Base-by-base conservation (phyloP, 2,888 invertebrate genomes). In the Limnephilus lunatus region DNA sequence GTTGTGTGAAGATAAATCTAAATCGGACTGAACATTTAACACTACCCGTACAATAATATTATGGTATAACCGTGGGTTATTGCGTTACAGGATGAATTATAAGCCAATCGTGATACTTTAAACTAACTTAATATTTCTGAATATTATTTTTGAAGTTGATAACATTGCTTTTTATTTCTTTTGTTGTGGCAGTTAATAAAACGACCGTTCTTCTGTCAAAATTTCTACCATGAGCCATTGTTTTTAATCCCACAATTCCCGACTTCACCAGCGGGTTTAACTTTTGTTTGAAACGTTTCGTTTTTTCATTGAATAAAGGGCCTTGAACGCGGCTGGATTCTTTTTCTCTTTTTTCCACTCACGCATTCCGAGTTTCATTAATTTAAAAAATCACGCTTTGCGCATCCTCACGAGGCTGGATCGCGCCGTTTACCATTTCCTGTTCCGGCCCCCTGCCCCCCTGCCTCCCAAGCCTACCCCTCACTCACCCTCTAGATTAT, bases 291-390 rank as follows among this genome's bases (percentile, higher is more conserved):
- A 81, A 89, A 81, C 82, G 32, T 89, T 89, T 89, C 39, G 44
- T 81, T 82, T 44, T 32, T 89, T 68, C 25, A 25, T 25, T 48
- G 44, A 80, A 86, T 39, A 91, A 85, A 91, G 39, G 12, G n/a
- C 32, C 35, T 44, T n/a, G 85, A 85, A 80, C 86, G 90, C 31
- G 68, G 53, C 44, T 31, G 86, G 31, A 35, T n/a, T 81, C 44
- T 85, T 90, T 91, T 91, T 91, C 86, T 80, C 81, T 15, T 85
- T 85, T 91, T 91, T 90, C 81, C 39, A 85, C 85, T 53, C 87
- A 91, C 91, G 91, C 91, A 83, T 92, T 91, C 92, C 91, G 92
- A 89, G 91, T 86, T 89, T 91, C 89, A 91, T 92, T 89, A 92
- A 92, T 92, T 91, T 92, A 31, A 89, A 91, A 92, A 90, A 91